These are phyloP conservation scores for Brachyopa scutellaris DNA, from an alignment of 2,888 invertebrate genomes.

Conservation along the genomic window DNA sequence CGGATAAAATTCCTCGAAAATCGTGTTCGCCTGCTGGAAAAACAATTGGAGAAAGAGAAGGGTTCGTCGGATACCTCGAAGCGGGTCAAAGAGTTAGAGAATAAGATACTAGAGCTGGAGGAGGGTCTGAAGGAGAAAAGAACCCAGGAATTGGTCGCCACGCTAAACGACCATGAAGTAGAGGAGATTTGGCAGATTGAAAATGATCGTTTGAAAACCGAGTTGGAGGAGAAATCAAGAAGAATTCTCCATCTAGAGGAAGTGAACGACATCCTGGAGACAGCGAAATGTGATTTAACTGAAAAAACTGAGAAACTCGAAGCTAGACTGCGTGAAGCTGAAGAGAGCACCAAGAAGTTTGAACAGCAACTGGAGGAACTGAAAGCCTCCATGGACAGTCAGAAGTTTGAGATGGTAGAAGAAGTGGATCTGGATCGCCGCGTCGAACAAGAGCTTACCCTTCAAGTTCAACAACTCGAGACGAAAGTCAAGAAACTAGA, in stretches of 20 bases:
- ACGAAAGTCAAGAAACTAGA: constrained; percentile 75
- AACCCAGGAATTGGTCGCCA: constrained; percentile 46
- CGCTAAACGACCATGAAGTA: constrained; percentile 85
- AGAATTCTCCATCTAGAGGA: constrained; percentile 84
- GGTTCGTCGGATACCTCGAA: constrained; percentile 69
- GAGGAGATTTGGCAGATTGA: constrained; percentile 88
- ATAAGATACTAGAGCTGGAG: constrained; percentile 88
- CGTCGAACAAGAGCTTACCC: constrained; percentile 74
- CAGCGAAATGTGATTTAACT: constrained; percentile 80
- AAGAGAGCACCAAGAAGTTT: constrained; percentile 83
- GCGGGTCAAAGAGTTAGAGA: constrained; percentile 74
- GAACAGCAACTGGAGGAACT: constrained; percentile 82
- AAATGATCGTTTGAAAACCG: constrained; percentile 83
- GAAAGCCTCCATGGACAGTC: constrained; percentile 74
- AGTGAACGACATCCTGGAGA: constrained; percentile 83
- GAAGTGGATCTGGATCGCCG: constrained; percentile 39
- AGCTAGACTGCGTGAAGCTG: constrained; percentile 83
- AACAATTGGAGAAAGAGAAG: constrained; percentile 78
- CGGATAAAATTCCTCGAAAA: constrained; percentile 79
- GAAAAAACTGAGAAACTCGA: constrained; percentile 78
- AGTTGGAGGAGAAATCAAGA: constrained; percentile 83
- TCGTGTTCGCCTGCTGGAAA: constrained; percentile 79
- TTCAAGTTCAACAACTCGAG: constrained; percentile 78
- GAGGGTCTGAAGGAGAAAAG: constrained; percentile 92
- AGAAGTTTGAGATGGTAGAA: constrained; percentile 43